These are phyloP conservation scores for Pipistrellus pipistrellus DNA, from an alignment of 2,797 vertebrate species.

Conservation along the genomic window DNA sequence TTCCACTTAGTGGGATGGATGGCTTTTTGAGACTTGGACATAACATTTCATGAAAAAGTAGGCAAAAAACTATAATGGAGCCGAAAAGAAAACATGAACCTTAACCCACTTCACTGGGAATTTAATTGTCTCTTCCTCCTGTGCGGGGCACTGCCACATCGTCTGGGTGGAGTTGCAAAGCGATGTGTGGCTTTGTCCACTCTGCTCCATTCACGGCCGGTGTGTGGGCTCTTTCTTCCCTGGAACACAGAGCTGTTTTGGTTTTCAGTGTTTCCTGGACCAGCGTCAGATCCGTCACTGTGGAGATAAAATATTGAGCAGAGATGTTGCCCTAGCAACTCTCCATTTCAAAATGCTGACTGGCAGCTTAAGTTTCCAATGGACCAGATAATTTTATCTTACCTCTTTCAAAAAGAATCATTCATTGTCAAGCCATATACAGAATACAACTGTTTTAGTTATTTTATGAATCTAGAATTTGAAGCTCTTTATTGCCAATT, in stretches of 20 bases:
- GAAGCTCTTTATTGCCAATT: constrained; percentile 29
- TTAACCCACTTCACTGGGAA: not conserved
- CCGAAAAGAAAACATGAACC: not conserved
- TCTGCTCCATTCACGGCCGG: constrained; percentile 76
- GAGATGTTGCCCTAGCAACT: constrained; percentile 86
- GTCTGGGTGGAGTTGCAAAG: not conserved
- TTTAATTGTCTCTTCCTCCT: constrained; percentile 15
- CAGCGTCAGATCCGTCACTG: constrained; percentile 76
- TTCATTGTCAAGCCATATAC: constrained; percentile 67
- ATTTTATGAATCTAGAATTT: constrained; percentile 39
- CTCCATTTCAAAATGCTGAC: constrained; percentile 77
- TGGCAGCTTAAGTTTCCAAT: constrained; percentile 66
- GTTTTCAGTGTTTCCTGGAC: constrained; percentile 55
- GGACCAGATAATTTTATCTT: constrained; percentile 72
- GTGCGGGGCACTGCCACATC: not conserved
- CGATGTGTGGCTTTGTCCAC: not conserved
- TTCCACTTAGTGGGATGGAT: not conserved
- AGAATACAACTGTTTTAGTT: constrained; percentile 65
- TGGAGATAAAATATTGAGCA: constrained; percentile 77
- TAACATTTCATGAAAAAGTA: constrained; percentile 23
- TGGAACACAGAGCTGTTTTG: constrained; percentile 52
- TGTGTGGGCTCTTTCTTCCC: constrained; percentile 53
- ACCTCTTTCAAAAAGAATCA: constrained; percentile 78
- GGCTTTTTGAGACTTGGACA: not conserved
- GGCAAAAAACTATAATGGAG: constrained; percentile 3